Conservation (phyloP, 2,888 invertebrate species). For the Chalcosyrphus nemorum region DNA sequence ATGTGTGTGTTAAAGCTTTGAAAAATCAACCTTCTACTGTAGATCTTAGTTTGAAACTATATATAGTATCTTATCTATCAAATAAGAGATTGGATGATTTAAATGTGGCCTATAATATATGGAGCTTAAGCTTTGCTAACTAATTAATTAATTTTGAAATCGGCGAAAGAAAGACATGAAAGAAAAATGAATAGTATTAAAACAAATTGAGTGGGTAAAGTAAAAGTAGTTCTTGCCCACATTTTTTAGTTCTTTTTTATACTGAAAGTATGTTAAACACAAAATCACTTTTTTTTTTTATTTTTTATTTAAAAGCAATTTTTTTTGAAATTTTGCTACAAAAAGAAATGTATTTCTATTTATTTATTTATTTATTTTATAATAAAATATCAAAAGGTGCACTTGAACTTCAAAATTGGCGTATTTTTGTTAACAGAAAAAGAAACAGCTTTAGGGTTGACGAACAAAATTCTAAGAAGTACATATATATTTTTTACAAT, state of each 20-base stretch:
- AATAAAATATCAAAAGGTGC: neutral
- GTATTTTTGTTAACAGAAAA: neutral
- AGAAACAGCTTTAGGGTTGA: neutral
- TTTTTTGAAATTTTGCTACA: neutral
- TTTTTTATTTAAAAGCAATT: neutral
- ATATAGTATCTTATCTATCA: neutral
- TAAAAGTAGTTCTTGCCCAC: too few species aligned
- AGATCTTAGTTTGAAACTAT: constrained; percentile 2
- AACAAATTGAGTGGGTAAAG: neutral
- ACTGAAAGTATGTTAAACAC: neutral
- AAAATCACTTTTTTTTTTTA: neutral
- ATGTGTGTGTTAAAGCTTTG: neutral
- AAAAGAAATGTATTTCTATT: neutral
- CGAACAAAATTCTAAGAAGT: too few species aligned
- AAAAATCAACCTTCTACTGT: constrained; percentile 5
- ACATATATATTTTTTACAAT: too few species aligned
- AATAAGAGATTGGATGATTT: constrained; percentile 11
- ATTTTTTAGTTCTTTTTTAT: too few species aligned
- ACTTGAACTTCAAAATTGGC: neutral
- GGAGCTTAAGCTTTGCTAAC: constrained; percentile 53
- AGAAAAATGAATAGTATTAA: constrained; percentile 5
- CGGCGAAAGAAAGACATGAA: constrained; percentile 24
- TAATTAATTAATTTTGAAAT: constrained; percentile 29
- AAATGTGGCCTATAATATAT: constrained; percentile 40
- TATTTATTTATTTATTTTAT: constrained; percentile 4